Percentiles rank a stretch among this genome's conserved stretches.
phyloP scores from a whole-genome alignment of 1,140 invertebrate genomes.

The Probaryconus sp. region DNA sequence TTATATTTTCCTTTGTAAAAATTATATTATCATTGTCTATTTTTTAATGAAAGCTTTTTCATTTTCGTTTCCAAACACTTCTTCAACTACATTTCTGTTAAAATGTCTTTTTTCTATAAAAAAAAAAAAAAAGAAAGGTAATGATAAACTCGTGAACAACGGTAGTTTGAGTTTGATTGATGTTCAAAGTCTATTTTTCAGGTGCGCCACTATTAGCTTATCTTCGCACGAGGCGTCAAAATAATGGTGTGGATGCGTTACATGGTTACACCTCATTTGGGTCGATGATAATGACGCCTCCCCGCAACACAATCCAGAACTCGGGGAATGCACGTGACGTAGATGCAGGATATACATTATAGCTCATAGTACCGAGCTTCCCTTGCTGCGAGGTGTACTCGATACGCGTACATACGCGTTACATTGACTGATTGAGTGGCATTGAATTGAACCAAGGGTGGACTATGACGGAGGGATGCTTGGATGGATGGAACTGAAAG shows the following conservation, averaged over 20 bases:
- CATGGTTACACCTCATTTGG: slow-evolving; percentile 59
- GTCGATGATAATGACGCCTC: slow-evolving; percentile 54
- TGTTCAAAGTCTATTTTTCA: slow-evolving; percentile 33
- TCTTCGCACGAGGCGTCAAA: slow-evolving; percentile 36
- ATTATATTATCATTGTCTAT: too few species aligned
- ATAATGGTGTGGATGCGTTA: slow-evolving; percentile 56
- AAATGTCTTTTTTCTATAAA: too few species aligned
- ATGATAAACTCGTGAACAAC: too few species aligned
- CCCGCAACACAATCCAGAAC: slow-evolving; percentile 49
- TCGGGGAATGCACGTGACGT: slow-evolving; percentile 55
- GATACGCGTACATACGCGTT: slow-evolving; percentile 71
- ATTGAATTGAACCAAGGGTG: slow-evolving; percentile 77
- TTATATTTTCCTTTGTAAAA: too few species aligned
- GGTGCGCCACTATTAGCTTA: slow-evolving; percentile 38
- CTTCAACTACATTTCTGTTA: too few species aligned
- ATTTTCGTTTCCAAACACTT: too few species aligned
- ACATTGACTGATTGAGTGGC: slow-evolving; percentile 78
- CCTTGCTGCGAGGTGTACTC: slow-evolving; percentile 61
- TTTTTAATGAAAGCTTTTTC: too few species aligned
- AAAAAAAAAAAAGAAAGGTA: too few species aligned
- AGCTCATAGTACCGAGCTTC: slow-evolving; percentile 60
- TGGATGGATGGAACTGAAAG: slow-evolving; percentile 43
- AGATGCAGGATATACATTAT: slow-evolving; percentile 57
- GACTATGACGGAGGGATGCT: slow-evolving; percentile 49
- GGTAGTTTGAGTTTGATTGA: slow-evolving; percentile 22